Evolutionary conservation across 2,888 invertebrate species (phyloP), one percentile per base, ranked within the genome.

Genomic region (Elmis aenea): DNA sequence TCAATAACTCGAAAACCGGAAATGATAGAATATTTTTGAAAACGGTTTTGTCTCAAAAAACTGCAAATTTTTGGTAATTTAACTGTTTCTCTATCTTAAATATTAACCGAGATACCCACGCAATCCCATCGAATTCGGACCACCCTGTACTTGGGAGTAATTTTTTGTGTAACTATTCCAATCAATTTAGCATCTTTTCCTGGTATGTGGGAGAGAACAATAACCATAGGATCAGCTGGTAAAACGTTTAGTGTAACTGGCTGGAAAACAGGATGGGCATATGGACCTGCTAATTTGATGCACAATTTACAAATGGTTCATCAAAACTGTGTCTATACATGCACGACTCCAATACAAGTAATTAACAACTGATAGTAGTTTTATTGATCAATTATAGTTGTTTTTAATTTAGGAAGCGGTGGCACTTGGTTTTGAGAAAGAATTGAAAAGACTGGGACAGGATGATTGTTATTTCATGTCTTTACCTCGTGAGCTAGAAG

Each of bases 221-320:
- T 99, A 18, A 96, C 97, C 0, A 81, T 99, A 45, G 95, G 97
- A 0, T 96, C 95, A 12, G 97, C 95, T 0, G 97, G 97, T 1
- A 99, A 97, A 75, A 92, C 94, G 1, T 96, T 97, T 72, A 93
- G 93, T 33, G 91, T 93, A 8, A 99, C 97, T 1, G 97, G 97
- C 2, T 94, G 94, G 94, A 95, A 88, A 75, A 79, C 82, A 2
- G 97, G 97, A 31, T 99, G 97, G 97, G 90, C 90, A 1, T 89
- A 95, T 64, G 96, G 88, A 0, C 95, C 96, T 0, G 76, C 79
- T 0, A 66, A 79, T 39, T 73, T 99, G 5, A 79, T 97, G 59
- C 65, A 70, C 22, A 89, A 93, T 62, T 66, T 94, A 36, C 84
- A 88, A 62, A 79, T 86, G 48, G 84, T 95, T 12, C 96, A 97